Percentiles rank a stretch among this genome's conserved stretches.
Evolutionary conservation across 1,140 invertebrate genomes (phyloP).

Genomic region (Diorhabda elongata): DNA sequence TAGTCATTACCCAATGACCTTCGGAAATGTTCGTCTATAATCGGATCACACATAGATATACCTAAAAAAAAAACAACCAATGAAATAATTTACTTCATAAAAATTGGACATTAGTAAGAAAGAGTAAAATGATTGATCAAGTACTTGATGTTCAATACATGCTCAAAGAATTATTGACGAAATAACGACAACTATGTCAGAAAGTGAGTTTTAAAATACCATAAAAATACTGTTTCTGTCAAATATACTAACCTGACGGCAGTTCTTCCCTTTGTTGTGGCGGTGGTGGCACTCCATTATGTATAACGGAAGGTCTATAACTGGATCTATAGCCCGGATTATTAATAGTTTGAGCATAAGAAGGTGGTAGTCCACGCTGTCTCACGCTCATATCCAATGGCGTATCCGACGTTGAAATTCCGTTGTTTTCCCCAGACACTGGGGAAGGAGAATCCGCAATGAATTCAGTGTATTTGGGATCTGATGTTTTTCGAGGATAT

Average conservation of each 20-base stretch:
- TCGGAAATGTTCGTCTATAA: slow-evolving; percentile 94
- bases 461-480: slow-evolving; percentile 41
- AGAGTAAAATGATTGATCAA: neutral
- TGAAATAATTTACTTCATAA: neutral
- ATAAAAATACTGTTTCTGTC: neutral
- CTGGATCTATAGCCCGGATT: slow-evolving; percentile 51
- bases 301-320: slow-evolving; percentile 39
- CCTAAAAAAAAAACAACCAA: slow-evolving; percentile 48
- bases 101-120: neutral
- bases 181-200: too few species aligned
- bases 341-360: slow-evolving; percentile 52
- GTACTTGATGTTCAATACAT: neutral
- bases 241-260: slow-evolving; percentile 38
- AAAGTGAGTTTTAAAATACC: too few species aligned
- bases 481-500: slow-evolving; percentile 42
- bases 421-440: neutral
- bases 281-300: slow-evolving; percentile 32
- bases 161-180: too few species aligned
- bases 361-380: slow-evolving; percentile 53
- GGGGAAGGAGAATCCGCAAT: slow-evolving; percentile 25
- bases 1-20: slow-evolving; percentile 88
- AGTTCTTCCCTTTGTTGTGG: slow-evolving; percentile 37
- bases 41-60: slow-evolving; percentile 74
- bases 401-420: slow-evolving; percentile 41
- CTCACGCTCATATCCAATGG: slow-evolving; percentile 55